Evolutionary conservation across 1,140 invertebrate genomes (phyloP).

Genomic region (Philotrypesis tridentata): DNA sequence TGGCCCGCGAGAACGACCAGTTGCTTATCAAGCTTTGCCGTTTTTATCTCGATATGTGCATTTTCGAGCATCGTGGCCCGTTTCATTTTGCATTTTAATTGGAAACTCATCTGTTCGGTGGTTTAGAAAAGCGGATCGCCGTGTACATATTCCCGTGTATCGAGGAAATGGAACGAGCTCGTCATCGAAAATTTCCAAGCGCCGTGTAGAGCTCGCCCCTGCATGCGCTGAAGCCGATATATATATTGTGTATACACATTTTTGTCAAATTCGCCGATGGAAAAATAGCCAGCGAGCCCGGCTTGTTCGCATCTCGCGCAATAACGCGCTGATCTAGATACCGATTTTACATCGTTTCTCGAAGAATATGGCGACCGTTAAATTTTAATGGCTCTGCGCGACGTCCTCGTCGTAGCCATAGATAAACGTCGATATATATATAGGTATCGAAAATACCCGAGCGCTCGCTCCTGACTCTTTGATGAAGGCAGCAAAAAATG

Average conservation of each 20-base stretch:
- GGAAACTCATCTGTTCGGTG: too few species aligned
- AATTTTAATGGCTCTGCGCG: conserved; percentile 17
- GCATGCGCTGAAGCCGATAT: too few species aligned
- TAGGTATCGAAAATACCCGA: not conserved
- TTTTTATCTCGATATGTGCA: not conserved
- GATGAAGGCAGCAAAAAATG: not conserved
- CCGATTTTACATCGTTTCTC: not conserved
- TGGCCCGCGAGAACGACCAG: not conserved
- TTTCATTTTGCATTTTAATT: not conserved
- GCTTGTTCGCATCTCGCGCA: not conserved
- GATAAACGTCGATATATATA: conserved; percentile 1
- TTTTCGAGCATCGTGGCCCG: too few species aligned
- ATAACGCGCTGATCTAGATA: not conserved
- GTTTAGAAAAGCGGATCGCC: too few species aligned
- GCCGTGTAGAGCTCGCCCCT: too few species aligned
- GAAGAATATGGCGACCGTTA: not conserved
- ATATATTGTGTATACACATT: too few species aligned
- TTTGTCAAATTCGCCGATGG: too few species aligned
- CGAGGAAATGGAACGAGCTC: too few species aligned
- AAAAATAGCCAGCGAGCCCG: too few species aligned
- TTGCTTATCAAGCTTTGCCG: not conserved
- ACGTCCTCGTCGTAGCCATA: not conserved
- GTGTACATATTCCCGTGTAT: too few species aligned
- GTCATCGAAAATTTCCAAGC: too few species aligned
- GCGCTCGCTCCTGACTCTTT: not conserved